Base-by-base conservation (phyloP, 2,888 invertebrate species). In the Chrysodeixis includens region DNA sequence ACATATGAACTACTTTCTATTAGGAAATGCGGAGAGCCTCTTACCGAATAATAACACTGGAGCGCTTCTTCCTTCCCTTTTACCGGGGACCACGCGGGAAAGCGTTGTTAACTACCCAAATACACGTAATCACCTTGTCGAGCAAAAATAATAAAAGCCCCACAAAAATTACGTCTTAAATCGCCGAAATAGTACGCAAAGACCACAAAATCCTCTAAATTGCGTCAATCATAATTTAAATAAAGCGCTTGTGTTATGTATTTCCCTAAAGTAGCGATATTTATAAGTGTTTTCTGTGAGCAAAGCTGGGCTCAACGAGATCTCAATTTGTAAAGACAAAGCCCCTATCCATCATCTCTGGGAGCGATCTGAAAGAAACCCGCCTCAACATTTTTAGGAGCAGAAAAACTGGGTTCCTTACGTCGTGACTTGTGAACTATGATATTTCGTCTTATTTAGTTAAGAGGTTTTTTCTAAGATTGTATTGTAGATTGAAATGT, bases 251-350 rank as follows among this genome's bases (percentile, higher is more conserved):
- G 71, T 79, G 70, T 76, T 74, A 67, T 59, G 60, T 79, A 68
- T 76, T 78, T 77, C 62, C 56, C 72, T 71, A 78, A 81, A 79
- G 79, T 78, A 81, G 76, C 76, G 76, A 79, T 80, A 81, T 70
- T 78, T 85, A 81, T 86, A 83, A 83, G 78, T 82, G 78, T 81
- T 76, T 81, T 69, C 63, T 67, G 66, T 69, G 69, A 62, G 77
- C 68, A 78, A 72, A 81, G 73, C 73, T 46, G 62, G 62, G 79
- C 81, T 81, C 83, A 79, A 78, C 82, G 82, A 81, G 83, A 82
- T 86, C 88, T 83, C 88, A 86, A 88, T 90, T 90, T 89, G 87
- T 89, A 86, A 85, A 84, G 86, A 88, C 86, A 90, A 89, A 86
- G 85, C 86, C 81, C 78, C 86, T 74, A 88, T 90, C 87, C 82